Conservation (phyloP, 2,888 invertebrate genomes). For the Slavum lentiscoides region DNA sequence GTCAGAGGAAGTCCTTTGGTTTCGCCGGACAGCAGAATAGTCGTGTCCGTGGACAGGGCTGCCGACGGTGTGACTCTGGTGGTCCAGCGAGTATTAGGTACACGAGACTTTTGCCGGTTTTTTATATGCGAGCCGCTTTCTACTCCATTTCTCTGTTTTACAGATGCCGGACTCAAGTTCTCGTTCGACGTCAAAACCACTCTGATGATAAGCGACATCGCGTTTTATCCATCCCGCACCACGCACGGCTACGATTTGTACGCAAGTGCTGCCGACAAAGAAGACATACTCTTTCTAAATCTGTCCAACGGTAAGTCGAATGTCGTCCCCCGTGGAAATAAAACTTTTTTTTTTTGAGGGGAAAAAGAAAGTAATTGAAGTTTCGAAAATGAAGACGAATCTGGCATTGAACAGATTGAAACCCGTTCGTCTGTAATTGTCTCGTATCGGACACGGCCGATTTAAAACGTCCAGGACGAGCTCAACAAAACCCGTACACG, state of each 20-base stretch:
- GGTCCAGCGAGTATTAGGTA: slow-evolving; percentile 67
- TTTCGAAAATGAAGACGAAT: too few species aligned
- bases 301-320: slow-evolving; percentile 66
- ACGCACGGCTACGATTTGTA: slow-evolving; percentile 76
- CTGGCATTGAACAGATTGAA: too few species aligned
- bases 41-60: slow-evolving; percentile 69
- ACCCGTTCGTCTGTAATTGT: too few species aligned
- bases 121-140: too few species aligned
- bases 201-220: slow-evolving; percentile 71
- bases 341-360: too few species aligned
- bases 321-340: too few species aligned
- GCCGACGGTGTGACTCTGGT: slow-evolving; percentile 67
- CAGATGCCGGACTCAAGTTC: slow-evolving; percentile 69
- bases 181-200: slow-evolving; percentile 76
- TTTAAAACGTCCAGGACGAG: too few species aligned
- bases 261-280: slow-evolving; percentile 72
- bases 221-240: slow-evolving; percentile 73
- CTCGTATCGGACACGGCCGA: too few species aligned
- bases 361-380: too few species aligned
- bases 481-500: too few species aligned
- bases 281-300: slow-evolving; percentile 73
- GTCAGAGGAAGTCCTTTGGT: slow-evolving; percentile 70
- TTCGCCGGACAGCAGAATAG: slow-evolving; percentile 72
- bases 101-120: too few species aligned
- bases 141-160: too few species aligned